Conservation (phyloP, 2,113 vertebrate genomes). For the Gymnogyps californianus region DNA sequence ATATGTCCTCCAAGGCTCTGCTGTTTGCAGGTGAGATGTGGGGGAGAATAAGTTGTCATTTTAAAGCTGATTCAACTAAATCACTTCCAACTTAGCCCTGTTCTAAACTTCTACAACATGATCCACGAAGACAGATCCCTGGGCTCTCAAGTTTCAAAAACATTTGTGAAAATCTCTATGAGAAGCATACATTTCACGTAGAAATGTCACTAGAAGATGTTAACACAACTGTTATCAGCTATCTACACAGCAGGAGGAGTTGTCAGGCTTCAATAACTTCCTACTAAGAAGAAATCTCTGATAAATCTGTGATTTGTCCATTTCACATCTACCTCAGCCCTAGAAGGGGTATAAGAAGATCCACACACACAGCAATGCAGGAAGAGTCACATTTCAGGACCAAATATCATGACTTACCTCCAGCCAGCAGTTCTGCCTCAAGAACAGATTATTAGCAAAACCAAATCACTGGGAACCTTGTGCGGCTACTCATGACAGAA, state of each 20-base stretch:
- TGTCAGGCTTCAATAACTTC: neutral
- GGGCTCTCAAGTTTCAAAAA: neutral
- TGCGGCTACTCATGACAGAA: neutral
- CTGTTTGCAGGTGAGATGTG: neutral
- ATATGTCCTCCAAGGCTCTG: neutral
- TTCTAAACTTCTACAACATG: neutral
- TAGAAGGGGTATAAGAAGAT: neutral
- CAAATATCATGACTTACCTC: neutral
- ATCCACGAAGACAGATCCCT: neutral
- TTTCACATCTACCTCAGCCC: neutral
- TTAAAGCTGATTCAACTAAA: neutral
- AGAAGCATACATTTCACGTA: neutral
- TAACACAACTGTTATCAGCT: neutral
- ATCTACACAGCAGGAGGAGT: neutral
- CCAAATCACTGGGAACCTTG: neutral
- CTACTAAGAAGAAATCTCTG: neutral
- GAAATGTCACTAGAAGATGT: neutral
- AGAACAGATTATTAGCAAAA: neutral
- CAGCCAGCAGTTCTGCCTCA: neutral
- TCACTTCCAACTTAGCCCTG: neutral
- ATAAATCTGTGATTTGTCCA: neutral
- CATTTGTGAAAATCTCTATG: neutral
- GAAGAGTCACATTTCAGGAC: neutral
- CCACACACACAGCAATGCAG: neutral
- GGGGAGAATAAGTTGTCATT: neutral